Base-by-base conservation (phyloP, 1,140 invertebrate species). In the Drosophila saltans region DNA sequence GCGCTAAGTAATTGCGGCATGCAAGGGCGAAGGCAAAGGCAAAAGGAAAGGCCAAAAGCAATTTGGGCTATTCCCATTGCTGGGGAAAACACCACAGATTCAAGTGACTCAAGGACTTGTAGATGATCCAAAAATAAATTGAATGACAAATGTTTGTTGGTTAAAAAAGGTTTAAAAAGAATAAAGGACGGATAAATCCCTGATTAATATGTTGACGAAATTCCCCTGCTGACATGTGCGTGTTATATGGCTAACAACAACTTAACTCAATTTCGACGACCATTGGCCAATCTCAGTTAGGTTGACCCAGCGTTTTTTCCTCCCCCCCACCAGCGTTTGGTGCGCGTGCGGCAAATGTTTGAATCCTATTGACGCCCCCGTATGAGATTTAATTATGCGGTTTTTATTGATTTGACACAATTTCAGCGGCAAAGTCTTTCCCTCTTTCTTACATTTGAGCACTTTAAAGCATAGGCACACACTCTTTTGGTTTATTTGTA, bases 341-440 rank as follows among this genome's bases (percentile, higher is more conserved):
- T 62, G 63, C 66, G 75, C 52, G 45, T 78, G 69, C 26, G 39
- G 45, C 43, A 16, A 33, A 40, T 43, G 43, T 36, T 59, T 57
- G 59, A 65, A 48, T 48, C 16, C 72, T 71, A 75, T 68, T 43
- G 56, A 69, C 84, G 66, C 84, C 80, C 80, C 68, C 69, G 74
- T 72, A 33, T 63, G 62, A 80, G 83, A 91, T 91, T 91, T 85
- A 91, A 91, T 89, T 91, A 91, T 89, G 89, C 89, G 75, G 70
- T 70, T 82, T 82, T 85, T 91, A 91, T 91, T 76, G 89, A 91
- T 91, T 91, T 91, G 89, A 91, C 89, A 91, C 89, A 91, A 89
- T 91, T 91, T 70, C 77, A 78, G 76, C 65, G 69, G 74, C 16
- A 16, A 16, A 16, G 68, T 86, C 6, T 40, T 62, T 61, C 48